phyloP scores from a whole-genome alignment of 2,797 vertebrate species.

The Enteromius mattozi region DNA sequence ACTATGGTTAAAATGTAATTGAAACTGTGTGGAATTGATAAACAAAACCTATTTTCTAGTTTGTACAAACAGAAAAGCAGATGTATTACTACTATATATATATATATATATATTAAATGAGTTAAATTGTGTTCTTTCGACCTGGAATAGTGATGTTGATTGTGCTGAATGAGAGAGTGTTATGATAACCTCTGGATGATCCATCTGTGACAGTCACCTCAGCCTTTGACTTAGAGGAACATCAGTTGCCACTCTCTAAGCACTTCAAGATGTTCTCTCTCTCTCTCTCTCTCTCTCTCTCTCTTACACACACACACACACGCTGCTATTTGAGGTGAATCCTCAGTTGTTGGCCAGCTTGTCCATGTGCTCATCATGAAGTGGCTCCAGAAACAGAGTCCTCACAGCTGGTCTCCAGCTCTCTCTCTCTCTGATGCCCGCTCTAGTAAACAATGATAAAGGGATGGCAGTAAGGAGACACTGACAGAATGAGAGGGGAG shows the following conservation, averaged over 20 bases:
- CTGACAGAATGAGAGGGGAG: conserved; percentile 61
- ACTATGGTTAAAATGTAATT: neutral
- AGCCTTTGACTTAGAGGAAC: conserved; percentile 49
- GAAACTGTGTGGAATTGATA: neutral
- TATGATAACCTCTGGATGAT: conserved; percentile 48
- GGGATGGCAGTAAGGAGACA: conserved; percentile 71
- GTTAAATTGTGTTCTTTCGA: neutral
- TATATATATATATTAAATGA: too few species aligned
- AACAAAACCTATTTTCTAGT: neutral
- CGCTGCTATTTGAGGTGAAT: conserved; percentile 67
- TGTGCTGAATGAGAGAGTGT: conserved; percentile 19
- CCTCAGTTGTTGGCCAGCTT: conserved; percentile 53
- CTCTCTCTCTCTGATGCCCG: conserved; percentile 64
- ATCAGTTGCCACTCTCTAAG: conserved; percentile 53
- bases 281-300: conserved; percentile 1
- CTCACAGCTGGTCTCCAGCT: conserved; percentile 66
- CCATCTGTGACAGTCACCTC: conserved; percentile 38
- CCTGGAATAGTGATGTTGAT: neutral
- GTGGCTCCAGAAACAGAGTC: conserved; percentile 65
- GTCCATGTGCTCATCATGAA: conserved; percentile 65
- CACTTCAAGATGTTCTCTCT: conserved; percentile 58
- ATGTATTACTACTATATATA: neutral
- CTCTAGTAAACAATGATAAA: conserved; percentile 72
- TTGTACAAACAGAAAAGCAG: neutral
- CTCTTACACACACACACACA: conserved; percentile 45